phyloP scores from a whole-genome alignment of 2,113 vertebrate species.

The Origma solitaria region DNA sequence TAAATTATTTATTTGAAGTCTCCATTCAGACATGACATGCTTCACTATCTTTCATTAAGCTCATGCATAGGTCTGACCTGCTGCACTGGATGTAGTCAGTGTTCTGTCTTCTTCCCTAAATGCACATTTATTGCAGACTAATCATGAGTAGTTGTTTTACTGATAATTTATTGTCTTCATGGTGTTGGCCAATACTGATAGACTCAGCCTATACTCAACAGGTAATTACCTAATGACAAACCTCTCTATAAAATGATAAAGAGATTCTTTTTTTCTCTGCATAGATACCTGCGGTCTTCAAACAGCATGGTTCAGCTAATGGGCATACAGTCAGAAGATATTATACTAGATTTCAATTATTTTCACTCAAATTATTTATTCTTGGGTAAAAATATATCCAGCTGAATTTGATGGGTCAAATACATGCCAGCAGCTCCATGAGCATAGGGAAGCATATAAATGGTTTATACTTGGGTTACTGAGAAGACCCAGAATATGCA shows the following conservation, averaged over 20 bases:
- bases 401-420: neutral
- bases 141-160: neutral
- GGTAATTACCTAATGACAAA: neutral
- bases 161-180: neutral
- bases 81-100: neutral
- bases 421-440: neutral
- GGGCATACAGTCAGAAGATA: neutral
- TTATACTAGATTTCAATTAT: neutral
- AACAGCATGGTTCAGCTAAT: neutral
- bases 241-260: neutral
- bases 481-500: neutral
- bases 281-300: neutral
- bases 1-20: constrained; percentile 60
- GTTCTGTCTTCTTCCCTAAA: neutral
- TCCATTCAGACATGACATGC: constrained; percentile 4
- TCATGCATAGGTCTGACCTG: neutral
- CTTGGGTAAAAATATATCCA: neutral
- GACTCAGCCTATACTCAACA: neutral
- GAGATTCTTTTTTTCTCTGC: neutral
- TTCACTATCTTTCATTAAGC: constrained; percentile 27
- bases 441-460: neutral
- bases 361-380: neutral
- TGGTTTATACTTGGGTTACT: neutral
- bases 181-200: neutral
- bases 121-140: neutral